These are phyloP conservation scores for Odontomachus brunneus DNA, from an alignment of 1,140 invertebrate genomes.

Conservation along the genomic window DNA sequence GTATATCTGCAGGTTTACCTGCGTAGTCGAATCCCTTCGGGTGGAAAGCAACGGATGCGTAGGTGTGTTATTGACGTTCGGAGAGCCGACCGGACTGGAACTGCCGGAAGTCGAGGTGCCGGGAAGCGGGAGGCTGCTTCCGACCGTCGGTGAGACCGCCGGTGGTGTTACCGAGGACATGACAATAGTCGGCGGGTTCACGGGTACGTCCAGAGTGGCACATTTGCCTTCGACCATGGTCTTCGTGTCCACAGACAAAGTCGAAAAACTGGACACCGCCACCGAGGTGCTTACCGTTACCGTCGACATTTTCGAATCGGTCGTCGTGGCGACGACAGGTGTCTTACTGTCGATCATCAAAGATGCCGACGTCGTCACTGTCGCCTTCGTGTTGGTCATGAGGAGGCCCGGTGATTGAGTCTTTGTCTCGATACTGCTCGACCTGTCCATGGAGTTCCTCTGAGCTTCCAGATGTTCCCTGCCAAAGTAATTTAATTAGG, in stretches of 20 bases:
- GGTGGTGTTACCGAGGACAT: slow-evolving; percentile 93
- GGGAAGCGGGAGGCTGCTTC: slow-evolving; percentile 80
- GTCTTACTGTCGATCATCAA: slow-evolving; percentile 59
- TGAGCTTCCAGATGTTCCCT: slow-evolving; percentile 82
- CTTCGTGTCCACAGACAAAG: slow-evolving; percentile 81
- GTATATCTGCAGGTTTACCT: slow-evolving; percentile 83
- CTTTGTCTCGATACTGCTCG: slow-evolving; percentile 71
- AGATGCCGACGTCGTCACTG: slow-evolving; percentile 44
- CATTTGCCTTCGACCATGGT: slow-evolving; percentile 49
- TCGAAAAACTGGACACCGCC: slow-evolving; percentile 53
- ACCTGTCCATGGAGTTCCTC: slow-evolving; percentile 72
- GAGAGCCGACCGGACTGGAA: slow-evolving; percentile 83
- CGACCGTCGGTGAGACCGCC: slow-evolving; percentile 89
- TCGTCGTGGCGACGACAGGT: neutral
- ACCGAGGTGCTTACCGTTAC: slow-evolving; percentile 49
- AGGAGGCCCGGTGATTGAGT: slow-evolving; percentile 23
- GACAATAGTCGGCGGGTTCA: slow-evolving; percentile 92
- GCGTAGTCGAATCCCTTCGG: slow-evolving; percentile 93
- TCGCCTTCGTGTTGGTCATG: slow-evolving; percentile 55
- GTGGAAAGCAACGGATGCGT: slow-evolving; percentile 88
- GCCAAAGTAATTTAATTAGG: slow-evolving; percentile 11
- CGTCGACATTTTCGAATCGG: slow-evolving; percentile 60
- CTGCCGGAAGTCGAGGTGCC: slow-evolving; percentile 83
- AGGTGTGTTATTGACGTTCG: slow-evolving; percentile 86
- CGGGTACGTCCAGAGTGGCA: slow-evolving; percentile 81